A percentile compares a stretch with the other conserved stretches of the same genome.
phyloP scores from a whole-genome alignment of 2,113 vertebrate species.

The Proterorhinus semilunaris region DNA sequence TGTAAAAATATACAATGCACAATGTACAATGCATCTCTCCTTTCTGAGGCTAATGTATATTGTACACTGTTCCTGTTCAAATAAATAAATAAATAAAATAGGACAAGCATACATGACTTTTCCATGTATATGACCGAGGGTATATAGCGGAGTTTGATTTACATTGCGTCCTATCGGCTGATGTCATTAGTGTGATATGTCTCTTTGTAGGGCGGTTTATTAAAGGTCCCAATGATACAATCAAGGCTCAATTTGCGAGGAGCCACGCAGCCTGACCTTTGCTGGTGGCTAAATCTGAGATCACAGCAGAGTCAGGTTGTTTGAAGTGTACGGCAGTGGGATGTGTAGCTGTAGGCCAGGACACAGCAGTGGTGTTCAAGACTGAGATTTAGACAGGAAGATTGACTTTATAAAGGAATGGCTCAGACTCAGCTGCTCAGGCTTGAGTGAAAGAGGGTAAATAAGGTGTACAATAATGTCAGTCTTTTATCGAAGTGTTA shows the following conservation, averaged over 20 bases:
- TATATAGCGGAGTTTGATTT: constrained; percentile 1
- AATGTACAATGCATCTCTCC: no score
- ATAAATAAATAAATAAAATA: no score
- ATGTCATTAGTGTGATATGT: constrained; percentile 1
- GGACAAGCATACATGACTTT: background rate
- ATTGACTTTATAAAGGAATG: background rate
- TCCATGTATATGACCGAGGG: constrained; percentile 4
- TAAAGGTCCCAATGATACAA: constrained; percentile 14
- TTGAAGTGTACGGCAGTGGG: background rate
- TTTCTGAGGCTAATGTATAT: no score
- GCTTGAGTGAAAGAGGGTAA: no score
- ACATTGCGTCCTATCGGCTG: constrained; percentile 5
- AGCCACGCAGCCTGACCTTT: background rate
- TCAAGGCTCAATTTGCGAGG: constrained; percentile 14
- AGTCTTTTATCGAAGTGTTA: no score
- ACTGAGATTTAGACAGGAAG: background rate
- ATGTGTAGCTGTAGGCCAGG: constrained; percentile 4
- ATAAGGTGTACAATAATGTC: no score
- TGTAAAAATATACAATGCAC: background rate
- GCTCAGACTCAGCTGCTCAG: no score
- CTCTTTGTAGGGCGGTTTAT: constrained; percentile 8
- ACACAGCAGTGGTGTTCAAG: background rate
- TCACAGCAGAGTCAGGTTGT: constrained; percentile 5
- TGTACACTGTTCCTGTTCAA: no score
- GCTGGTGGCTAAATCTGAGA: constrained; percentile 8